Evolutionary conservation across 2,113 vertebrate genomes (phyloP), one percentile per base, ranked within the genome.

Genomic region (Psittacus erithacus): DNA sequence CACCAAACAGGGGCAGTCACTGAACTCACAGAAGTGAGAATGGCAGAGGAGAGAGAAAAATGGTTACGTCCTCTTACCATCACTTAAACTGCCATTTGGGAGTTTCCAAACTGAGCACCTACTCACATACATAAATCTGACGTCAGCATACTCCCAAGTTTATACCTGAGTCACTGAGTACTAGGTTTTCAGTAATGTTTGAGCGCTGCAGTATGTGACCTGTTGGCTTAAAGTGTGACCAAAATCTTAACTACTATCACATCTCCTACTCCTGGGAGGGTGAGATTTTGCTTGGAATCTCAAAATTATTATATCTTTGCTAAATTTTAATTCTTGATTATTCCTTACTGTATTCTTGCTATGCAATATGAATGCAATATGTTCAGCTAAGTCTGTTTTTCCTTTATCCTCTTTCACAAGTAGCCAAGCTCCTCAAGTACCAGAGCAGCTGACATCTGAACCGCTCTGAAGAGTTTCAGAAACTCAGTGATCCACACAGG

Each of bases 401-500:
- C 20, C 38, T 39, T 71, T 18, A 24, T 39, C 8, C 67, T 60
- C 75, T 92, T 96, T 84, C 69, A 46, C 41, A 92, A 75, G 33
- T n/a, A 74, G 41, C 31, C 82, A 90, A 67, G 57, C 89, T 96
- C 82, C 63, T 83, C 86, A 73, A 35, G n/a, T n/a, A 92, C 64
- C 64, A 71, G 79, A 53, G 75, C 50, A 76, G 52, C 70, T 93
- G 65, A 64, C 62, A 35, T 23, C 50, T 35, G 50, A 85, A 68
- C 18, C 1, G 6, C 75, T 95, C 77, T 82, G 39, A 57, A 82
- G 78, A 86, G 44, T 55, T 96, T 96, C 47, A 85, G 68, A 93
- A 97, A 95, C 53, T 92, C 65, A 91, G 28, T 82, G 78, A 95
- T 96, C 94, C 75, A 92, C 75, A 95, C 60, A 86, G 81, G 53